phyloP scores from a whole-genome alignment of 2,113 vertebrate species.

The Pollachius pollachius region DNA sequence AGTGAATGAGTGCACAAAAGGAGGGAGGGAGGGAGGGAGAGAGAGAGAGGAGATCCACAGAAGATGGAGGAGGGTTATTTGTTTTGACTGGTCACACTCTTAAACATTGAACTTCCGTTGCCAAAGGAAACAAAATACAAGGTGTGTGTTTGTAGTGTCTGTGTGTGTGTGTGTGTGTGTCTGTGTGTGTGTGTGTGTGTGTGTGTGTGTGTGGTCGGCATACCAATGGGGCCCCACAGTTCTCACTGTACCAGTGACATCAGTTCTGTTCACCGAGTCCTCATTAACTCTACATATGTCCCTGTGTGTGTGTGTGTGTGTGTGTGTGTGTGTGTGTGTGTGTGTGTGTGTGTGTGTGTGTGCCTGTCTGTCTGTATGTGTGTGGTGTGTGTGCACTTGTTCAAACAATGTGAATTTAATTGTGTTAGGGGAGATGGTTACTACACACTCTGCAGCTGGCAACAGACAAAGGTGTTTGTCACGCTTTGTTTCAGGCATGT shows the following conservation, averaged over 20 bases:
- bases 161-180: conserved; percentile 20
- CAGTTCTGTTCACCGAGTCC: conserved; percentile 49
- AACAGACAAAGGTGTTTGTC: conserved; percentile 59
- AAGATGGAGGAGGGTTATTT: conserved; percentile 55
- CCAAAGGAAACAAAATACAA: conserved; percentile 65
- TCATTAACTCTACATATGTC: conserved; percentile 56
- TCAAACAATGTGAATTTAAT: conserved; percentile 22
- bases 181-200: conserved; percentile 27
- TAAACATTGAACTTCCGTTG: conserved; percentile 69
- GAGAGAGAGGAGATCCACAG: background rate
- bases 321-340: conserved; percentile 18
- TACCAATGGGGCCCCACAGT: conserved; percentile 54
- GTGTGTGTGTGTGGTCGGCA: conserved; percentile 54
- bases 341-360: conserved; percentile 21
- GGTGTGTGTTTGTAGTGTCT: conserved; percentile 40
- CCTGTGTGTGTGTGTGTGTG: conserved; percentile 21
- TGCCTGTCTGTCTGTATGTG: conserved; percentile 18
- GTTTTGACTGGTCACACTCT: conserved; percentile 67
- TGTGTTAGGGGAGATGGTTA: background rate
- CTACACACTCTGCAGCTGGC: conserved; percentile 53
- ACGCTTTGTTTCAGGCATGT: conserved; percentile 54
- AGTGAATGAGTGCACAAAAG: conserved; percentile 10
- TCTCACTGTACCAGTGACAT: conserved; percentile 71
- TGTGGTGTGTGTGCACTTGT: conserved; percentile 19
- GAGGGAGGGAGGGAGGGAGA: conserved; percentile 23